A percentile compares a stretch with the other conserved stretches of the same genome.
These are phyloP conservation scores for Lagopus muta DNA, from an alignment of 2,113 vertebrate genomes.

Conservation along the genomic window DNA sequence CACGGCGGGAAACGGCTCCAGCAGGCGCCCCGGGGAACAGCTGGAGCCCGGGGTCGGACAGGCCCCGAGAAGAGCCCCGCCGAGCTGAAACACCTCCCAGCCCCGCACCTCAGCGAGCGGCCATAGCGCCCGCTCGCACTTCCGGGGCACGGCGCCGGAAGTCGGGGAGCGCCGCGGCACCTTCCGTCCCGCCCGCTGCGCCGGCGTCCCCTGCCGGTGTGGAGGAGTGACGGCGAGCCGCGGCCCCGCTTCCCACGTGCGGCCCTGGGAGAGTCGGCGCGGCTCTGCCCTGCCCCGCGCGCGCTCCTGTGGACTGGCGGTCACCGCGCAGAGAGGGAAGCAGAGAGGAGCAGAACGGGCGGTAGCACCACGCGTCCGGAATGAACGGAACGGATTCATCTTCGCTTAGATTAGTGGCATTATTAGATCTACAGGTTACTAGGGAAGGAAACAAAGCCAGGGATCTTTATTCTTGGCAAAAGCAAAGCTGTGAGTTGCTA, in stretches of 20 bases:
- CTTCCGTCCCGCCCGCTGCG: too few species aligned
- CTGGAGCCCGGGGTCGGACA: too few species aligned
- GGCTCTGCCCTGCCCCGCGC: too few species aligned
- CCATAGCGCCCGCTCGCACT: background rate
- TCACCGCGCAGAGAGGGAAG: background rate
- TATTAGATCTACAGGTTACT: background rate
- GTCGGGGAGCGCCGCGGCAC: background rate
- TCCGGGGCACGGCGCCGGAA: constrained; percentile 14
- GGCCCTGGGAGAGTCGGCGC: too few species aligned
- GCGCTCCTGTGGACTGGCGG: too few species aligned
- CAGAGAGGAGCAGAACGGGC: background rate
- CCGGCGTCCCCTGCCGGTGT: background rate
- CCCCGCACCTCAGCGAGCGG: background rate
- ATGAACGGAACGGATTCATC: background rate
- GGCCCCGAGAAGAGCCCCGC: background rate
- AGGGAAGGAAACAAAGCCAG: background rate
- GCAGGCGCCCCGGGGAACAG: too few species aligned
- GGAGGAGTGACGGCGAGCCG: background rate
- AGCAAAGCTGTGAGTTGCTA: background rate
- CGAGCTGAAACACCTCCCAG: background rate
- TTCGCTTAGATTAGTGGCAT: background rate
- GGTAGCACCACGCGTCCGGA: background rate
- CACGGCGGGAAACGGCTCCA: too few species aligned
- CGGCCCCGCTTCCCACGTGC: background rate
- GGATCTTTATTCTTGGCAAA: background rate